Conservation (phyloP, 2,797 vertebrate genomes). For the Thamnophis elegans region DNA sequence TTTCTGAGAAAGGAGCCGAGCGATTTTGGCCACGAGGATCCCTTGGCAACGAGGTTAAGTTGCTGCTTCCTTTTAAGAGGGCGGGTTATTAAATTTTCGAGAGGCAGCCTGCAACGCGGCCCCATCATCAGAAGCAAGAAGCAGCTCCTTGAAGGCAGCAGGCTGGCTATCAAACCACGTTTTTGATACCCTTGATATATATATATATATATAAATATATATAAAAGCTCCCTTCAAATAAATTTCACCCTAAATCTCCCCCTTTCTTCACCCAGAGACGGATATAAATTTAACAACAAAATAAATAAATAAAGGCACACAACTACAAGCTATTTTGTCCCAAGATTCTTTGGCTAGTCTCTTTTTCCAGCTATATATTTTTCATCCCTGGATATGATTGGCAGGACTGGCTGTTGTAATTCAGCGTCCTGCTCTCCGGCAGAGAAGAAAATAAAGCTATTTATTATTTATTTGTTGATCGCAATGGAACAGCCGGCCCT, state of each 20-base stretch:
- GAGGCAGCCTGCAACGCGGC: background rate
- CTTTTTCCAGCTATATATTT: background rate
- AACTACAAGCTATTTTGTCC: background rate
- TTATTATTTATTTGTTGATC: background rate
- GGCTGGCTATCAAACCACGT: constrained; percentile 1
- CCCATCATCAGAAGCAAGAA: constrained; percentile 47
- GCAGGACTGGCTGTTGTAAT: background rate
- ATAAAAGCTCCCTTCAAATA: background rate
- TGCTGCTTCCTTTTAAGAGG: constrained; percentile 43
- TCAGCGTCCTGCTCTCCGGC: background rate
- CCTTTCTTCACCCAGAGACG: background rate
- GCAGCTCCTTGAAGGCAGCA: background rate
- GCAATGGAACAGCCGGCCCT: background rate
- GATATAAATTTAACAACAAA: background rate
- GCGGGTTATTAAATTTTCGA: constrained; percentile 48
- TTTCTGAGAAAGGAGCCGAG: background rate
- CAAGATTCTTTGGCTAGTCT: background rate
- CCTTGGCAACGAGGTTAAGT: background rate
- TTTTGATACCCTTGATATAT: background rate
- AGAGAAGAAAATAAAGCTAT: background rate
- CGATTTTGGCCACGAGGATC: background rate
- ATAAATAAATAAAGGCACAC: background rate
- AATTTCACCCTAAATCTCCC: background rate
- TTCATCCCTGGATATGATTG: background rate
- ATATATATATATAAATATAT: no score